Evolutionary conservation across 2,888 invertebrate genomes (phyloP), one percentile per base, ranked within the genome.

Genomic region (Gibbula magus): DNA sequence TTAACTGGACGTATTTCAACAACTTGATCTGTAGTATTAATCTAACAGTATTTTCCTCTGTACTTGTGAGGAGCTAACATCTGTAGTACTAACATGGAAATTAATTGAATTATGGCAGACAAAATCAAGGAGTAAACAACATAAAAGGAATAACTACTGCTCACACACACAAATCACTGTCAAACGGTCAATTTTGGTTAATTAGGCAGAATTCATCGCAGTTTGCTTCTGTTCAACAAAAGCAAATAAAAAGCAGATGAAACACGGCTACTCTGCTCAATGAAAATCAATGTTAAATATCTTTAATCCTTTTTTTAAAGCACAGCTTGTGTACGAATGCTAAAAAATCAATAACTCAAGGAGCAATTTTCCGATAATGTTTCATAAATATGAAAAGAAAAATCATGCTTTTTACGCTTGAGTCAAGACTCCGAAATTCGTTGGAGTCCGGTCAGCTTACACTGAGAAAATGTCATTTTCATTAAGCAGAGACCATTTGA

Each of bases 371-470:
- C 61, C 16, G 25, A 61, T 61, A 61, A 61, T 61, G 61, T 61
- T 61, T 61, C 61, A 61, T 61, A 61, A 61, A 61, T 61, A 61
- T 61, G 61, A 61, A 61, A 61, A 29, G 29, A 61, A 61, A 29
- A 29, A 61, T 45, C 45, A 45, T 45, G 45, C 45, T 45, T 45
- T 45, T 45, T 45, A 45, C 45, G 45, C 45, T 45, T 45, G 45
- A 45, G 45, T 45, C 45, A 45, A 45, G 45, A 45, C 45, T 45
- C 45, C 45, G 1, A 45, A 45, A 45, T 45, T 45, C 13, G 45
- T 45, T 10, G 10, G 13, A 5, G 61, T 13, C 13, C 29, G 29
- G 61, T 29, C 61, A 61, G 61, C 22, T 29, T 29, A 61, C 61
- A 61, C 29, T n/a, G 29, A 61, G 45, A 29, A 56, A 61, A 61